These are phyloP conservation scores for Alaudala cheleensis DNA, from an alignment of 2,113 vertebrate genomes.

Conservation along the genomic window DNA sequence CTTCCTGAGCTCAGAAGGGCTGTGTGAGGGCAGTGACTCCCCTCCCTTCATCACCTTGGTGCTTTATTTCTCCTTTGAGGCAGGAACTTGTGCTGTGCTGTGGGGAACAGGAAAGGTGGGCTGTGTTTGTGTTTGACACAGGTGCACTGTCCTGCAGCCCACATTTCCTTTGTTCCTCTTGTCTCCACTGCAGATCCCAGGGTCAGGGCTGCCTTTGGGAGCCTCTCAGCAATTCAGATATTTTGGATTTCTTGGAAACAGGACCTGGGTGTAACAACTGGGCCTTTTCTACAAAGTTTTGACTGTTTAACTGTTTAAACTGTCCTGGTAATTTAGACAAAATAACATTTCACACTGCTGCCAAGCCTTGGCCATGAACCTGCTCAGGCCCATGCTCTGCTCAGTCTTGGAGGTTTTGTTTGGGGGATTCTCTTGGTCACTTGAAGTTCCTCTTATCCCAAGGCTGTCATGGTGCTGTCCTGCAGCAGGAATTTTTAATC, in stretches of 20 bases:
- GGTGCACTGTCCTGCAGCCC: not conserved
- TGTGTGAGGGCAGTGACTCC: not conserved
- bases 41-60: not conserved
- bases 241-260: not conserved
- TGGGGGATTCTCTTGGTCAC: not conserved
- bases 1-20: not conserved
- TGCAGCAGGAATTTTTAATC: not conserved
- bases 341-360: not conserved
- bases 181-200: not conserved
- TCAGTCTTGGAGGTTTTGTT: not conserved
- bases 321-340: not conserved
- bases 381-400: not conserved
- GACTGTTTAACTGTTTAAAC: not conserved
- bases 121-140: not conserved
- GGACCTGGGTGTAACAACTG: not conserved
- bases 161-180: not conserved
- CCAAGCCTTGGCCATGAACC: not conserved
- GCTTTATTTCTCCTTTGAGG: not conserved
- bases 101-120: not conserved
- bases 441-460: rapidly evolving
- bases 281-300: not conserved
- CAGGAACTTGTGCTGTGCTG: too few relatives aligned
- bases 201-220: not conserved
- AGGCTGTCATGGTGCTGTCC: not conserved
- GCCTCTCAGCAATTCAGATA: not conserved